These are phyloP conservation scores for Anguilla marmorata DNA, from an alignment of 2,797 vertebrate genomes.

Conservation along the genomic window DNA sequence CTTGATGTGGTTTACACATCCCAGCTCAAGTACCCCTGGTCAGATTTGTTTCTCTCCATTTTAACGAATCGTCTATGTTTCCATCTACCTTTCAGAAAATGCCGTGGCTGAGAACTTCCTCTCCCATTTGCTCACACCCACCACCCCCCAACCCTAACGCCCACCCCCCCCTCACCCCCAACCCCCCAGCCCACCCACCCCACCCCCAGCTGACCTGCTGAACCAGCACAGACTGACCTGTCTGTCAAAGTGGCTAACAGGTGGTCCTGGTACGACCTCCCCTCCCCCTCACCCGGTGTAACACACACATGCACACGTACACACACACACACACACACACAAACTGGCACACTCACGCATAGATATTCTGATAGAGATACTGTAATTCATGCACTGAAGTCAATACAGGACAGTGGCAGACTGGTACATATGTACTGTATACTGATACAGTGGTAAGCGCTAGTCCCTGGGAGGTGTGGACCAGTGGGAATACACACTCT, in stretches of 20 bases:
- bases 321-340: slow-evolving; percentile 33
- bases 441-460: neutral
- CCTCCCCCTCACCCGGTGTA: slow-evolving; percentile 52
- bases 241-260: slow-evolving; percentile 76
- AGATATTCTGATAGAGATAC: neutral
- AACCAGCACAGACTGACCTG: slow-evolving; percentile 77
- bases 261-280: slow-evolving; percentile 68
- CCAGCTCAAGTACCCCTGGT: neutral
- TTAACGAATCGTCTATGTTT: neutral
- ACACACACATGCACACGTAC: slow-evolving; percentile 10
- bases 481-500: neutral
- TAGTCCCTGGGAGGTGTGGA: neutral
- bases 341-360: slow-evolving; percentile 34
- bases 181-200: neutral
- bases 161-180: neutral
- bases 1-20: neutral
- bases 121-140: neutral
- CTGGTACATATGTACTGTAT: neutral
- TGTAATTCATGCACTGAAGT: neutral
- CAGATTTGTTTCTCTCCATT: neutral
- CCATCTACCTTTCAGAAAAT: slow-evolving; percentile 18
- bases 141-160: neutral
- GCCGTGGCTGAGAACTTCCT: neutral
- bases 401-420: neutral
- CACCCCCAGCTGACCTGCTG: slow-evolving; percentile 69